Base-by-base conservation (phyloP, 2,888 invertebrate genomes). In the Neoascia interrupta region DNA sequence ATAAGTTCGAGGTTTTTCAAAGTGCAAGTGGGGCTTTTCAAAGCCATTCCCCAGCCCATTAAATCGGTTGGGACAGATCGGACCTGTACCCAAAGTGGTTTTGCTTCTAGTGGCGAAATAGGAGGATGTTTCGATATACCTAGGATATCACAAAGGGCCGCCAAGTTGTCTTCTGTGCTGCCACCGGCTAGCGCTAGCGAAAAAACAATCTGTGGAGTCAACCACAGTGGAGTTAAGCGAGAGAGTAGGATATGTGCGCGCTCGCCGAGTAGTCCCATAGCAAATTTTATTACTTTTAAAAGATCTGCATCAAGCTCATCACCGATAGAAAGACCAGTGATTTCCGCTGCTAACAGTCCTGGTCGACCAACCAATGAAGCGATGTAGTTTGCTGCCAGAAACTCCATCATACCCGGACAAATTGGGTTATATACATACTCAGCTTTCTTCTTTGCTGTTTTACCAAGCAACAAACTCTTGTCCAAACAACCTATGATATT, bases 341-440 rank as follows among this genome's bases (percentile, higher is more conserved):
- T 85, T 84, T 91, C 91, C 8, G 90, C 87, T 15, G 90, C 86
- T 3, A 91, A 84, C 11, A 91, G 88, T 47, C 90, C 89, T 0
- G 90, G 89, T 76, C 90, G 89, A 81, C 89, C 90, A 3, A 90
- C 90, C 3, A 91, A 86, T 0, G 91, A 90, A 0, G 90, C 89
- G n/a, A 91, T 86, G 83, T 91, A 91, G 82, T 90, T 90, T 1
- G 91, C 91, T 1, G 91, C 90, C n/a, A 91, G 84, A 82, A 90
- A 91, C 81, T 90, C 90, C 11, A 89, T 89, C 74, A 91, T 88
- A 1, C 90, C 89, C 47, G 89, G 86, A 83, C 91, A 90, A 31
- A 91, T 87, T 1, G 90, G 90, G 8, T 89, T 88, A 83, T 88
- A 90, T 16, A 88, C 84, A 69, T 82, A 83, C 34, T 90, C 90